Percentiles rank a stretch among this genome's conserved stretches.
Conservation (phyloP, 2,888 invertebrate species). For the Toxonevra muliebris region DNA sequence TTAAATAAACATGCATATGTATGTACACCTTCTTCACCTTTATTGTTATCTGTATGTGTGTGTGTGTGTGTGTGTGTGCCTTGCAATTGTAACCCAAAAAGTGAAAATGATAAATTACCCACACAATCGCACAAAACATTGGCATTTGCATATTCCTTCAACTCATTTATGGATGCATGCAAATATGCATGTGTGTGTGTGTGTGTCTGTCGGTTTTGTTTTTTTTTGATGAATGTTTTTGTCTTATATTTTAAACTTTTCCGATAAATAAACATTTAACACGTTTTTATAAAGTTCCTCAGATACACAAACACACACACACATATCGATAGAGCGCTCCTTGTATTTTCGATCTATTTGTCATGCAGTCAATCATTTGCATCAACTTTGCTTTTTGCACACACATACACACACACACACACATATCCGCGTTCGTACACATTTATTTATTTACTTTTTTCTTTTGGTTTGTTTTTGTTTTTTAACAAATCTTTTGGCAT, state of each 20-base stretch:
- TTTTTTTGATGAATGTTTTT: conserved; percentile 28
- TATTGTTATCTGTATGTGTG: not conserved
- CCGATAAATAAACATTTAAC: conserved; percentile 62
- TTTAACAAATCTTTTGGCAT: conserved; percentile 23
- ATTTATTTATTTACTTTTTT: not conserved
- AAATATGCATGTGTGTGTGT: conserved; percentile 5
- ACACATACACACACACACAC: too few species aligned
- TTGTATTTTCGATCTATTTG: not conserved
- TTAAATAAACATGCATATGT: not conserved
- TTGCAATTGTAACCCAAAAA: conserved; percentile 36
- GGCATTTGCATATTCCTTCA: conserved; percentile 30
- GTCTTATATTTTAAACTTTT: conserved; percentile 42
- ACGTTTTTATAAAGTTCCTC: conserved; percentile 51
- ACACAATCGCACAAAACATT: conserved; percentile 21
- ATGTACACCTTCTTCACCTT: not conserved
- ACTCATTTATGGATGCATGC: conserved; percentile 14
- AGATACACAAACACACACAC: too few species aligned
- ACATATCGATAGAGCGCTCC: too few species aligned
- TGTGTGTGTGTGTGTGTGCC: not conserved
- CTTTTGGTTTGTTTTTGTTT: not conserved
- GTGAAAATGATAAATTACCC: conserved; percentile 51
- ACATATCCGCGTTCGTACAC: not conserved
- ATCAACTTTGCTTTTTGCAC: not conserved
- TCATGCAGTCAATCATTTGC: conserved; percentile 26
- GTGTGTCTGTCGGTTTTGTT: conserved; percentile 7